Percentiles rank a stretch among this genome's conserved stretches.
Conservation (phyloP, 2,888 invertebrate species). For the Dyspetes luteomarginatus region DNA sequence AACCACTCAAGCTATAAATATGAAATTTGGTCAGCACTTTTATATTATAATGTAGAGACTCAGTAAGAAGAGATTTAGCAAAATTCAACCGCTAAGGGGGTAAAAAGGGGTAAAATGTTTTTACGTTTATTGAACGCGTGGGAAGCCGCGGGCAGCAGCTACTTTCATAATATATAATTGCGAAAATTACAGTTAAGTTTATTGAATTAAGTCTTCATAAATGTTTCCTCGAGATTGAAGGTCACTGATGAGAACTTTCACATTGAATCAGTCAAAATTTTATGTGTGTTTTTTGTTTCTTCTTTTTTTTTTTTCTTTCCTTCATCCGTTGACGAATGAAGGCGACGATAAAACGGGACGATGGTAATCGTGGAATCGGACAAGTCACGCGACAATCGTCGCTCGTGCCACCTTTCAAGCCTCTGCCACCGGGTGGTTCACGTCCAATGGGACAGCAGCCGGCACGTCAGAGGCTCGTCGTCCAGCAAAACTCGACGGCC, state of each 20-base stretch:
- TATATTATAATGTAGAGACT: too few species aligned
- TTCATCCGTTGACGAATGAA: not conserved
- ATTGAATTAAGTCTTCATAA: not conserved
- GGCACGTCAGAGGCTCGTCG: conserved; percentile 81
- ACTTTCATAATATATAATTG: not conserved
- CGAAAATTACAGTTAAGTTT: not conserved
- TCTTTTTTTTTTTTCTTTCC: not conserved
- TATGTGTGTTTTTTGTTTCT: not conserved
- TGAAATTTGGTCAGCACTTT: too few species aligned
- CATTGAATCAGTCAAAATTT: not conserved
- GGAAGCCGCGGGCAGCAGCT: too few species aligned
- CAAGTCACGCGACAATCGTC: conserved; percentile 56
- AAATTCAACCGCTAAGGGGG: too few species aligned
- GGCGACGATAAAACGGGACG: conserved; percentile 56
- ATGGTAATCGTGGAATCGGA: conserved; percentile 34
- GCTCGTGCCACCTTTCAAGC: conserved; percentile 90
- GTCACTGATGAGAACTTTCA: not conserved
- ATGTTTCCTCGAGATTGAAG: not conserved
- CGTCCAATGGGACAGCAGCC: conserved; percentile 88
- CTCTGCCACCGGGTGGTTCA: conserved; percentile 87
- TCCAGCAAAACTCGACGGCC: conserved; percentile 79
- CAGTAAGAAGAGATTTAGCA: too few species aligned
- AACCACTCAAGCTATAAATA: too few species aligned
- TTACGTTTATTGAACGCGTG: too few species aligned
- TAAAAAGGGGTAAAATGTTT: too few species aligned